Evolutionary conservation across 2,113 vertebrate genomes (phyloP), one percentile per base, ranked within the genome.

Genomic region (Coptodon rendalli): DNA sequence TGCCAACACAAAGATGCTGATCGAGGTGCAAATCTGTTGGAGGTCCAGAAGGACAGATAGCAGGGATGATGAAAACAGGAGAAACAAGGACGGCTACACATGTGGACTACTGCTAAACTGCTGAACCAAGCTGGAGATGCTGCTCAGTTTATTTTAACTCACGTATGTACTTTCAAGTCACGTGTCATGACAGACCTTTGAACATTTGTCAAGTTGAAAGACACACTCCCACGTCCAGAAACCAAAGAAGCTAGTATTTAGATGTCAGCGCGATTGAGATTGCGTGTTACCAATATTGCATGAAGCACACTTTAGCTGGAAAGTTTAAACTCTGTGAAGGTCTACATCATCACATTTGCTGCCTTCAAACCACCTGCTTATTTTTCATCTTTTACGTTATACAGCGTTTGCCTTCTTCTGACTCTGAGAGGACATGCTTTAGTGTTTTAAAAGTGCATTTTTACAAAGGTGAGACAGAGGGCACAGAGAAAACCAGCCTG

Each of bases 1-100:
- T 81, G 95, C 90, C 92, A 91, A 80, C 52, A 80, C 81, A 83
- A 90, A 93, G 95, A 94, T 89, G 86, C 82, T 92, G 80, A 88
- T 85, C 52, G 80, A 93, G 88, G 93, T 94, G 94, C 78, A 92
- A 94, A 95, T 89, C 91, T 90, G 80, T 16, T 43, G 12, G 48
- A 82, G 34, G 59, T 71, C 56, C 48, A 84, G n/a, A 73, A 88
- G 89, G 86, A 91, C 91, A 89, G 87, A 92, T 16, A 86, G 80
- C 66, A 6, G 59, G 52, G 82, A 83, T 86, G 82, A 90, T 85
- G 68, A 83, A 89, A 92, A 81, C 76, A 68, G 50, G 85, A 89
- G 85, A 85, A 90, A 91, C 76, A 68, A 78, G 81, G 83, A 86
- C 86, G 66, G 86, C 24, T 27, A 78, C 6, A 45, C 57, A 48